phyloP scores from a whole-genome alignment of 2,797 vertebrate species.

The Fistularia commersonii region DNA sequence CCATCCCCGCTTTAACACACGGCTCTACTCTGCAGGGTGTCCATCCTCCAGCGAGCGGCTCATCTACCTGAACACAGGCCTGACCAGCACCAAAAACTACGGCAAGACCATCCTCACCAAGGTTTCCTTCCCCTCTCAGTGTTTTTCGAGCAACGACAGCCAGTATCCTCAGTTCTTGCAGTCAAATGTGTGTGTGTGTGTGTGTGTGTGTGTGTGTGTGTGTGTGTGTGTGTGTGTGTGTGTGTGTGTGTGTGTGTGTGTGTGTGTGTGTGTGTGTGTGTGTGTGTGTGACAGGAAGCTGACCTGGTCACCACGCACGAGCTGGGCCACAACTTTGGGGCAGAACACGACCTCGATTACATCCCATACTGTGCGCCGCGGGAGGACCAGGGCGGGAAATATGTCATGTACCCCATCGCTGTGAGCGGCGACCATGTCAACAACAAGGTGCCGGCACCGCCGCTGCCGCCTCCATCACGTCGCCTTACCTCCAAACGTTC shows the following conservation, averaged over 20 bases:
- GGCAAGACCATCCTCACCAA: conserved; percentile 98
- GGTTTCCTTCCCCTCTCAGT: conserved; percentile 43
- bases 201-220: neutral
- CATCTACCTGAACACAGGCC: conserved; percentile 93
- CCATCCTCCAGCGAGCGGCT: conserved; percentile 68
- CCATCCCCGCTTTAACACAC: no score
- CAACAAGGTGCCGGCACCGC: conserved; percentile 83
- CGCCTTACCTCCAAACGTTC: neutral
- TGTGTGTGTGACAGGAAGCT: conserved; percentile 78
- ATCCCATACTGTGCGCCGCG: conserved; percentile 84
- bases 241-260: no score
- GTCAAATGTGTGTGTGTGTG: no score
- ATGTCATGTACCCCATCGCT: conserved; percentile 96
- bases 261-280: no score
- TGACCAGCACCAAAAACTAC: conserved; percentile 98
- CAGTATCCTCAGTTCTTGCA: no score
- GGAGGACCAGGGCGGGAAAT: conserved; percentile 93
- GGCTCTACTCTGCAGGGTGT: conserved; percentile 70
- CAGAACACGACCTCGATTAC: conserved; percentile 91
- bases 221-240: neutral
- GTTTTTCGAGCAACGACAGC: no score
- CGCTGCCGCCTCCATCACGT: neutral
- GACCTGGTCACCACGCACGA: conserved; percentile 96
- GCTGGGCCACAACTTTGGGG: conserved; percentile 95
- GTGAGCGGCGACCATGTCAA: conserved; percentile 96